These are phyloP conservation scores for Cetonia aurata DNA, from an alignment of 2,888 invertebrate genomes.

Conservation along the genomic window DNA sequence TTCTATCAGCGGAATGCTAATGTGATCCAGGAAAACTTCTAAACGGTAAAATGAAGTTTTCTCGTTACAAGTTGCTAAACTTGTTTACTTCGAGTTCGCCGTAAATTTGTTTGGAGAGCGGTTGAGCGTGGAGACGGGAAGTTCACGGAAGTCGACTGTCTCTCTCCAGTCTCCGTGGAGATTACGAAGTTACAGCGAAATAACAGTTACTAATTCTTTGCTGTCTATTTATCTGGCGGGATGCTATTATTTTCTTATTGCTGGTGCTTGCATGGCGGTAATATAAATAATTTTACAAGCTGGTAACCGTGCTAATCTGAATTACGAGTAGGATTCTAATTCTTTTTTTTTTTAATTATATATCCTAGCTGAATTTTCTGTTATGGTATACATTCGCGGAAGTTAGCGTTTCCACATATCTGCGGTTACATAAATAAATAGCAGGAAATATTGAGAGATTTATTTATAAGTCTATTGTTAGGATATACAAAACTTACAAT, in stretches of 20 bases:
- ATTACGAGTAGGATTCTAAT: background rate
- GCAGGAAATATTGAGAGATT: too few relatives aligned
- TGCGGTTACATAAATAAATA: too few relatives aligned
- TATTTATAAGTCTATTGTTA: too few relatives aligned
- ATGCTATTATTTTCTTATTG: too few relatives aligned
- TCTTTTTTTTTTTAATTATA: background rate
- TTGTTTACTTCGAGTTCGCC: slow-evolving; percentile 57
- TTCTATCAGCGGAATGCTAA: slow-evolving; percentile 54
- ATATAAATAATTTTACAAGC: background rate
- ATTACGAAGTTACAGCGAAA: slow-evolving; percentile 21
- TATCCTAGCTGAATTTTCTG: too few relatives aligned
- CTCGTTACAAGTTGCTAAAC: slow-evolving; percentile 59
- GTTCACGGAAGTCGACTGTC: slow-evolving; percentile 35
- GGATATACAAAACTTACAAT: too few relatives aligned
- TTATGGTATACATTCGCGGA: too few relatives aligned
- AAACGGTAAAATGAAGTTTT: slow-evolving; percentile 60
- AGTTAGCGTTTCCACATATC: too few relatives aligned
- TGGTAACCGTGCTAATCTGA: background rate
- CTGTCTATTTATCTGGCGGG: too few relatives aligned
- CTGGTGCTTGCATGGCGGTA: too few relatives aligned
- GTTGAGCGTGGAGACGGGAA: slow-evolving; percentile 39
- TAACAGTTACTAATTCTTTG: slow-evolving; percentile 31
- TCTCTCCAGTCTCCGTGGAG: slow-evolving; percentile 33
- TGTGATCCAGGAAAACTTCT: slow-evolving; percentile 55
- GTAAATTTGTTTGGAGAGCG: slow-evolving; percentile 57